These are phyloP conservation scores for Trichopria drosophilae DNA, from an alignment of 2,888 invertebrate species.

Conservation along the genomic window DNA sequence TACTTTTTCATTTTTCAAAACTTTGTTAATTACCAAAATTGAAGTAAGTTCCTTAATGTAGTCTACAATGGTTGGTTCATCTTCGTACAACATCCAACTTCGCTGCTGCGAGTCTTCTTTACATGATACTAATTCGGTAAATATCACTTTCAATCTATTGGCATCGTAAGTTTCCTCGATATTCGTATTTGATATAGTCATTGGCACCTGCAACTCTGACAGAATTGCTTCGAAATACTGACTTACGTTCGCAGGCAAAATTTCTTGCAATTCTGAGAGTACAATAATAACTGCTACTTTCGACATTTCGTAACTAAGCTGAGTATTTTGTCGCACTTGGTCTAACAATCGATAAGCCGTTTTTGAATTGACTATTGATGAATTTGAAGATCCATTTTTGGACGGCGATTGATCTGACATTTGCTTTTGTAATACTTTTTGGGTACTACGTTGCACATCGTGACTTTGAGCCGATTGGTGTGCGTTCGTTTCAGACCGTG, in stretches of 20 bases:
- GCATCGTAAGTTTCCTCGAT: constrained; percentile 85
- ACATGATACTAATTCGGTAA: constrained; percentile 81
- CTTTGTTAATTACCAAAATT: constrained; percentile 67
- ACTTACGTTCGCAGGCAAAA: constrained; percentile 65
- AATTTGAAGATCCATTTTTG: constrained; percentile 46
- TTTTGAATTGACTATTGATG: constrained; percentile 54
- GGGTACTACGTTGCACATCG: constrained; percentile 42
- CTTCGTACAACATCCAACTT: constrained; percentile 94
- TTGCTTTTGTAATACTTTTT: no score
- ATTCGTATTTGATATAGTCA: constrained; percentile 67
- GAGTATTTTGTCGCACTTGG: constrained; percentile 79
- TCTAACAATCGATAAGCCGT: constrained; percentile 78
- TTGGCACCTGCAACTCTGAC: constrained; percentile 65
- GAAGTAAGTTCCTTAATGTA: constrained; percentile 81
- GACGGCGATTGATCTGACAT: constrained; percentile 45
- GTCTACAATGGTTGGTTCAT: constrained; percentile 84
- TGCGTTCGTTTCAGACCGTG: constrained; percentile 42
- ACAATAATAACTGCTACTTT: constrained; percentile 83
- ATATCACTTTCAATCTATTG: constrained; percentile 77
- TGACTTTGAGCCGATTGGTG: constrained; percentile 2
- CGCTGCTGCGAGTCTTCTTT: constrained; percentile 95
- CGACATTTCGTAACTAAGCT: constrained; percentile 83
- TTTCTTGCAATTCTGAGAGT: constrained; percentile 62
- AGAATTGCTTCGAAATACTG: constrained; percentile 64
- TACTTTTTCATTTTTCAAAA: not conserved